Evolutionary conservation across 1,140 invertebrate genomes (phyloP), one percentile per base, ranked within the genome.

Genomic region (Megalonaias nervosa): DNA sequence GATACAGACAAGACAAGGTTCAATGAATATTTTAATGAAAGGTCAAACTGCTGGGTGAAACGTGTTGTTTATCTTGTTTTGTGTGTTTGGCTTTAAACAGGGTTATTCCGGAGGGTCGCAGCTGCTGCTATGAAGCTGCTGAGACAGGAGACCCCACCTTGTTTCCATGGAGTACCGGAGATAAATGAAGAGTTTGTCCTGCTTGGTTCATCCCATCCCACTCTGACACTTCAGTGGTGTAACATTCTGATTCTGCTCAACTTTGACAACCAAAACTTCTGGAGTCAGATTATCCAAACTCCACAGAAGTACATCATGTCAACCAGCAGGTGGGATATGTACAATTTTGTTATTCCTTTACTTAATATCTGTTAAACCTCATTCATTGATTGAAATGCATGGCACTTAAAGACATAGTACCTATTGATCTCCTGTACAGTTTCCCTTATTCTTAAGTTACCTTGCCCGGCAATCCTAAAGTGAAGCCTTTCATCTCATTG

Each of bases 221-320:
- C 93, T 38, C 83, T 95, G n/a, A 92, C 93, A 0, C 92, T 94
- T 69, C 93, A 94, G 59, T 95, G 94, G 94, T 93, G 92, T 67
- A 94, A 95, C 81, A 81, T 95, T n/a, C 91, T 95, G 78, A 94
- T 94, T 3, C 83, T 94, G 15, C 86, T 95, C 31, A 93, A 94
- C 76, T 94, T 93, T 85, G 93, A 93, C 74, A 91, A 93, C 74
- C 91, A 92, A 65, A 81, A 80, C 0, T 94, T 94, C 84, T 95
- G 94, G 94, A 91, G 91, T 2, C 87, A 90, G n/a, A 89, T 94
- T 55, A 89, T 94, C 65, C 90, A 90, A 38, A 91, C 89, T 31
- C 89, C 89, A 57, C 85, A 91, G 57, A 86, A 90, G 80, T 85
- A 88, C 79, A 83, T 82, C 64, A 84, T 78, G 76, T 65, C 76